Evolutionary conservation across 2,888 invertebrate species (phyloP), one percentile per base, ranked within the genome.

Genomic region (Tenthredo amoena): DNA sequence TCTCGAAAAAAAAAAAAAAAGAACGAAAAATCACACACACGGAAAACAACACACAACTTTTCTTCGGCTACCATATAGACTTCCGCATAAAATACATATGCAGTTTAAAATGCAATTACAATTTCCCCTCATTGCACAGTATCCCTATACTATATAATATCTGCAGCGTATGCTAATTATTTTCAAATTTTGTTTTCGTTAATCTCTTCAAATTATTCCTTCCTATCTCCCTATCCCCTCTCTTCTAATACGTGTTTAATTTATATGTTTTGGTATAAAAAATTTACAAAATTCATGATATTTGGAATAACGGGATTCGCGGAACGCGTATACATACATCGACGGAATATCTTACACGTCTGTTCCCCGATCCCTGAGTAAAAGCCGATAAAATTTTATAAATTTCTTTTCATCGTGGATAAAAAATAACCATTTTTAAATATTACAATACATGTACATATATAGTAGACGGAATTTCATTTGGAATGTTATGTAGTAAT

Each of bases 121-220:
- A 62, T 62, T 81, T 62, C 40, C 12, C 81, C 26, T 81, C 21
- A 81, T 81, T 81, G 81, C 81, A 81, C 81, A 81, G 40, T 50
- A 81, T 81, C 81, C 81, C 81, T 81, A 62, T 62, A 26, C 15
- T 21, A 50, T 65, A 68, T 34, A 68, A 34, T 68, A 68, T 50
- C n/a, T 21, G 34, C 47, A 47, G 47, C 15, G 10, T 77, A 55
- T 18, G n/a, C 26, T 31, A 76, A 3, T 26, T 43, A 47, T 76
- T 47, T 76, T 76, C 40, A 76, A 37, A 47, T 43, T 43, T 31
- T 47, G 26, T 4, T 47, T 26, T 26, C 43, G 6, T 47, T 55
- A 31, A 55, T 50, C 50, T 50, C 18, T 55, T 31, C 26, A 18
- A 77, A 77, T 50, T n/a, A 76, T 43, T 47, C 4, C 15, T n/a